Conservation (phyloP, 2,113 vertebrate genomes). For the Phrynosoma platyrhinos region DNA sequence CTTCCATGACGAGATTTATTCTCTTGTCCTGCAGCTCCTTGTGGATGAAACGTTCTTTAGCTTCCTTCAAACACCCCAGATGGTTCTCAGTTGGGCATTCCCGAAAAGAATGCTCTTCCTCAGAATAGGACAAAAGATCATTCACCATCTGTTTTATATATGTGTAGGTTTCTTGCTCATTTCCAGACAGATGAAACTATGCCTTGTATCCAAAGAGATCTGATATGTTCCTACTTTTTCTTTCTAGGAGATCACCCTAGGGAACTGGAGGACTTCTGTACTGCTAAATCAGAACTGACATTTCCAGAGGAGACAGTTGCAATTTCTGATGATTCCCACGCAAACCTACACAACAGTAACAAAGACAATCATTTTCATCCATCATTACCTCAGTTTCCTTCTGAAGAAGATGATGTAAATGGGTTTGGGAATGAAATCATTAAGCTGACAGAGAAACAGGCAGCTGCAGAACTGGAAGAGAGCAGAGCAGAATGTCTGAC, state of each 20-base stretch:
- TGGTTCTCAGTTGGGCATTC: neutral
- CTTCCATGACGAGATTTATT: no score
- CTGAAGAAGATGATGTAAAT: constrained; percentile 73
- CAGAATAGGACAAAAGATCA: neutral
- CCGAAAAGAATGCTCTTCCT: neutral
- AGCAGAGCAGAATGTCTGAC: constrained; percentile 51
- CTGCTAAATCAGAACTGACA: constrained; percentile 66
- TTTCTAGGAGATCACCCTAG: constrained; percentile 79
- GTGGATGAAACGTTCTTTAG: neutral
- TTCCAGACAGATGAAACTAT: neutral
- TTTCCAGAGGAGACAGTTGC: constrained; percentile 71
- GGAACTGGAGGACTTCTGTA: constrained; percentile 72
- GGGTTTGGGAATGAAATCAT: constrained; percentile 70
- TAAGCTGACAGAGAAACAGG: constrained; percentile 73
- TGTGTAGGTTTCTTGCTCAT: neutral
- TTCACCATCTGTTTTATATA: neutral
- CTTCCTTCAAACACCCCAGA: neutral
- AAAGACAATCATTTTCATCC: constrained; percentile 73
- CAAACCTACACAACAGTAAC: constrained; percentile 77
- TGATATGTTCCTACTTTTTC: constrained; percentile 71
- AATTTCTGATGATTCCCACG: constrained; percentile 55
- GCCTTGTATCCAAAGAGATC: neutral
- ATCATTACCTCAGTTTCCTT: constrained; percentile 67
- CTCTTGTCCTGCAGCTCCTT: neutral
- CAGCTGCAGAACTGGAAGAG: constrained; percentile 64